Conservation (phyloP, 2,797 vertebrate species). For the Echiichthys vipera region DNA sequence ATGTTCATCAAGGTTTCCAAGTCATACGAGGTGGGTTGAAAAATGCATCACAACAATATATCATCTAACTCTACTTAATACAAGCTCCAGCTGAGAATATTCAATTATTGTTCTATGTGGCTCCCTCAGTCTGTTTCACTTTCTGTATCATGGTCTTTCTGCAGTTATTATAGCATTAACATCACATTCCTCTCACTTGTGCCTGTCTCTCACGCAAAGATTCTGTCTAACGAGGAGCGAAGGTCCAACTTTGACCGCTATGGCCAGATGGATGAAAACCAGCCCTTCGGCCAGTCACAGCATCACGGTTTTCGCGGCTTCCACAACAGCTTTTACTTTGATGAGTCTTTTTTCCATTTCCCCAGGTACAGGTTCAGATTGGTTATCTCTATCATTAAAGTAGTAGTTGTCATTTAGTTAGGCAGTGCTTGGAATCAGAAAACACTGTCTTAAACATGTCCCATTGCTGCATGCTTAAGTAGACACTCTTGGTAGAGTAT, state of each 20-base stretch:
- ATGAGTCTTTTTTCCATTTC: slow-evolving; percentile 96
- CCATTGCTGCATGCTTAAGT: neutral
- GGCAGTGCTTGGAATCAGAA: no score
- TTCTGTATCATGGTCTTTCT: neutral
- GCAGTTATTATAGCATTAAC: neutral
- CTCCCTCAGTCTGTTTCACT: neutral
- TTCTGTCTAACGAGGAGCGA: slow-evolving; percentile 94
- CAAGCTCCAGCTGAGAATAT: neutral
- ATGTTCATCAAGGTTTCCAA: slow-evolving; percentile 97
- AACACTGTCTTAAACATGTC: neutral
- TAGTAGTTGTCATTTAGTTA: neutral
- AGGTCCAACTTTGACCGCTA: slow-evolving; percentile 93
- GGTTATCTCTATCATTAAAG: neutral
- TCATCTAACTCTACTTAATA: neutral
- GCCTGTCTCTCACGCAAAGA: slow-evolving; percentile 59
- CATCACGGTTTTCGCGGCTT: slow-evolving; percentile 90
- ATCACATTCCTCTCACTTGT: neutral
- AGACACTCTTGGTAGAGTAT: no score
- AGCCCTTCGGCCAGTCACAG: slow-evolving; percentile 88
- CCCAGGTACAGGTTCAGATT: slow-evolving; percentile 73
- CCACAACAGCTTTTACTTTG: slow-evolving; percentile 94
- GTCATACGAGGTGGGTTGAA: slow-evolving; percentile 93
- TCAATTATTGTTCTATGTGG: neutral
- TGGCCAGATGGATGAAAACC: slow-evolving; percentile 90
- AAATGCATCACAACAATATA: neutral